Evolutionary conservation across 2,888 invertebrate species (phyloP).

Genomic region (Hofmannophila pseudospretella): DNA sequence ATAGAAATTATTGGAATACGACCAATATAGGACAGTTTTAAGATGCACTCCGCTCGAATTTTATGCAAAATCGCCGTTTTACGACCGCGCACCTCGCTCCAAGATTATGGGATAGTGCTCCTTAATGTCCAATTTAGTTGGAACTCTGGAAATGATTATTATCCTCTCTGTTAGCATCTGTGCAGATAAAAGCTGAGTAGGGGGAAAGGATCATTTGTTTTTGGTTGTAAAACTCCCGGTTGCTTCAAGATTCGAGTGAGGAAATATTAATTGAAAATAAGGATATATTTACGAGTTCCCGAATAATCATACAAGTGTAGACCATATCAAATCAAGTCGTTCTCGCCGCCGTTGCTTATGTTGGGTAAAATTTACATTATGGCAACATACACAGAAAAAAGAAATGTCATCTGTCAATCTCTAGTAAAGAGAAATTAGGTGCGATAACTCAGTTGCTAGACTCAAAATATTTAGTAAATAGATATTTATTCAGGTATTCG

Average conservation of each 20-base stretch:
- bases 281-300: no score
- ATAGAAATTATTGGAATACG: constrained; percentile 30
- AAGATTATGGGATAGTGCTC: constrained; percentile 9
- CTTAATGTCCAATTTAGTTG: constrained; percentile 17
- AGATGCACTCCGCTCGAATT: constrained; percentile 35
- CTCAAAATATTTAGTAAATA: no score
- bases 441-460: no score
- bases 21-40: constrained; percentile 30
- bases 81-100: constrained; percentile 27
- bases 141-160: constrained; percentile 15
- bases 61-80: constrained; percentile 45
- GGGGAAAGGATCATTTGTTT: background rate
- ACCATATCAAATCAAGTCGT: no score
- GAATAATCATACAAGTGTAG: no score
- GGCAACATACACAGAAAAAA: no score
- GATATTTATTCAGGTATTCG: no score
- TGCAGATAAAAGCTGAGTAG: constrained; percentile 2
- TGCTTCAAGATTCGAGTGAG: background rate
- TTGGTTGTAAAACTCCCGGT: background rate
- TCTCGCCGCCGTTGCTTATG: no score
- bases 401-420: no score
- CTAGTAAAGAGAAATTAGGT: no score
- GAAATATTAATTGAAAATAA: no score
- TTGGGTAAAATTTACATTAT: no score
- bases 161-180: constrained; percentile 1